Base-by-base conservation (phyloP, 1,140 invertebrate species). In the Drosophila paulistorum region DNA sequence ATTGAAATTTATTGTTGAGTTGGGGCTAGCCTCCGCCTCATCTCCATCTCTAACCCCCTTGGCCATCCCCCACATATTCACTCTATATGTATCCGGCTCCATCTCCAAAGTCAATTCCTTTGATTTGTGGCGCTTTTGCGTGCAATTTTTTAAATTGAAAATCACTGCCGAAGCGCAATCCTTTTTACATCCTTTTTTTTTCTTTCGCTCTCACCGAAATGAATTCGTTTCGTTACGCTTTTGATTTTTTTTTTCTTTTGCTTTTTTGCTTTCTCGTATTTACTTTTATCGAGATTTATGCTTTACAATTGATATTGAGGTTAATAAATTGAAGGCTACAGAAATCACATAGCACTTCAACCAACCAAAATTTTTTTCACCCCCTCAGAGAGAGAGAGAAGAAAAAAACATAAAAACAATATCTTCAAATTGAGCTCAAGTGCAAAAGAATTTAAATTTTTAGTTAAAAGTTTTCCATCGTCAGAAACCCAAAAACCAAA, bases 61-160 rank as follows among this genome's bases (percentile, higher is more conserved):
- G 64, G 48, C 17, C 39, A 9, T 17, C 17, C 11, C 2, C 39
- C 41, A 26, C 23, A 10, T 41, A 1, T 35, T 37, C 14, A 30
- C 30, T 7, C 45, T 45, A n/a, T 54, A 13, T 33, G 20, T 14
- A 51, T 14, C 61, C 61, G 14, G 45, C 30, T 45, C 45, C 45
- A 48, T 37, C 48, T 72, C 72, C 82, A 77, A 83, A 87, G 84
- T 87, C 84, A 87, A 87, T 87, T 87, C 84, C 84, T 87, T 87
- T 87, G 84, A 87, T 87, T 87, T 87, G 84, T 87, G 84, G 84
- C 84, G 84, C 84, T 87, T 84, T 87, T 87, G 84, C 84, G 84
- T 87, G 84, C 84, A 89, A 89, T 87, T 87, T 87, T 87, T 89
- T 78, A 87, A 87, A 89, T 87, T 89, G 84, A 87, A 87, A 87